Evolutionary conservation across 2,797 vertebrate genomes (phyloP).

Genomic region (Nannoperca australis): DNA sequence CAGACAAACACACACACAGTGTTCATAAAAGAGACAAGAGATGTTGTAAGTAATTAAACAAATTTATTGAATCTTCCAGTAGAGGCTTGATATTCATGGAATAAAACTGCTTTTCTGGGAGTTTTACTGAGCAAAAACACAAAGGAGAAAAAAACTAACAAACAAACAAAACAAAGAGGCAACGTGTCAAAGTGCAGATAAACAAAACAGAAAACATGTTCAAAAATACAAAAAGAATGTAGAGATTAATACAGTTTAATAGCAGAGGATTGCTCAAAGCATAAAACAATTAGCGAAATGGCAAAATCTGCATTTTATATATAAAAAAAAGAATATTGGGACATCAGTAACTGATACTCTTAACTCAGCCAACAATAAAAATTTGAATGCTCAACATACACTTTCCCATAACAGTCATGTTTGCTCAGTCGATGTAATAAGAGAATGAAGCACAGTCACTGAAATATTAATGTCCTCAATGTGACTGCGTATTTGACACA

Average conservation of each 20-base stretch:
- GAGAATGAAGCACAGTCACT: slow-evolving; percentile 58
- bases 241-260: slow-evolving; percentile 86
- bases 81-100: slow-evolving; percentile 94
- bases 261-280: slow-evolving; percentile 88
- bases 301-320: slow-evolving; percentile 76
- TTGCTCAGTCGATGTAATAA: slow-evolving; percentile 71
- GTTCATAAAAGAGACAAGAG: slow-evolving; percentile 52
- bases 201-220: slow-evolving; percentile 86
- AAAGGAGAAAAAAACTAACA: slow-evolving; percentile 71
- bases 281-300: slow-evolving; percentile 75
- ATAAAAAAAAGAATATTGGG: slow-evolving; percentile 55
- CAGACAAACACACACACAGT: slow-evolving; percentile 20
- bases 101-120: slow-evolving; percentile 94
- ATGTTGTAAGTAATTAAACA: slow-evolving; percentile 85
- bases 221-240: slow-evolving; percentile 89
- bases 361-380: slow-evolving; percentile 65
- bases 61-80: slow-evolving; percentile 98
- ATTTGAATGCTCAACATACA: slow-evolving; percentile 67
- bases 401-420: slow-evolving; percentile 73
- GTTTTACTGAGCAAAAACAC: slow-evolving; percentile 87
- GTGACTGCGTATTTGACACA: slow-evolving; percentile 63
- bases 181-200: slow-evolving; percentile 90
- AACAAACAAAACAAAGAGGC: slow-evolving; percentile 66
- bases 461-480: slow-evolving; percentile 67
- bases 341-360: slow-evolving; percentile 72